Conservation (phyloP, 2,113 vertebrate genomes). For the Corapipo altera region DNA sequence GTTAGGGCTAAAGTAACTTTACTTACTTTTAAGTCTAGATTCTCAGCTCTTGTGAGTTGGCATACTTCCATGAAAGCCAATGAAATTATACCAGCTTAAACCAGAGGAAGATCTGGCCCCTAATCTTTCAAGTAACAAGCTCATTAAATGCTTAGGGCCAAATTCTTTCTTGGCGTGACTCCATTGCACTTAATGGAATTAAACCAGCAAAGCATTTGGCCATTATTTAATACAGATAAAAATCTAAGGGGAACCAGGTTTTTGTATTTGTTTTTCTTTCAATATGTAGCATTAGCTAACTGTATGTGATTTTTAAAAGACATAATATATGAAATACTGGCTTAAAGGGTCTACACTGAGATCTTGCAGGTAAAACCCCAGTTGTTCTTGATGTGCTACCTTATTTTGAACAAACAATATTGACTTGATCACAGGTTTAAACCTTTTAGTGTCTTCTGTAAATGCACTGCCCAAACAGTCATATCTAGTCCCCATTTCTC, state of each 20-base stretch:
- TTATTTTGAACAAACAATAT: background rate
- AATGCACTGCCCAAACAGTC: background rate
- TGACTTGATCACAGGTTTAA: background rate
- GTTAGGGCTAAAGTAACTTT: slow-evolving; percentile 28
- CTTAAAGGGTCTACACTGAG: background rate
- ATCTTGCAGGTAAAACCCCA: background rate
- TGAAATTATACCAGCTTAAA: slow-evolving; percentile 22
- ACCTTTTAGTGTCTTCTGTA: background rate
- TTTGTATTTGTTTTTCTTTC: slow-evolving; percentile 34
- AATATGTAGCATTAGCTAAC: background rate
- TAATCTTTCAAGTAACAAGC: slow-evolving; percentile 39
- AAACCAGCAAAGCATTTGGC: slow-evolving; percentile 41
- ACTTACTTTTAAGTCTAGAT: background rate
- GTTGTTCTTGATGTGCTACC: background rate
- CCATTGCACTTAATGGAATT: slow-evolving; percentile 30
- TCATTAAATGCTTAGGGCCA: slow-evolving; percentile 47
- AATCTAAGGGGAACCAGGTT: slow-evolving; percentile 42
- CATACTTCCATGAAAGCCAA: background rate
- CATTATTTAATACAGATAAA: slow-evolving; percentile 38
- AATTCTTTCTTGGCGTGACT: slow-evolving; percentile 23
- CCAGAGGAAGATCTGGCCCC: slow-evolving; percentile 6
- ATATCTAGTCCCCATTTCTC: background rate
- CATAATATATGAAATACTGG: background rate
- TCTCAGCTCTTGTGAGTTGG: background rate
- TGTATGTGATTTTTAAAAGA: background rate